Evolutionary conservation across 2,113 vertebrate genomes (phyloP).

Genomic region (Anas platyrhynchos): DNA sequence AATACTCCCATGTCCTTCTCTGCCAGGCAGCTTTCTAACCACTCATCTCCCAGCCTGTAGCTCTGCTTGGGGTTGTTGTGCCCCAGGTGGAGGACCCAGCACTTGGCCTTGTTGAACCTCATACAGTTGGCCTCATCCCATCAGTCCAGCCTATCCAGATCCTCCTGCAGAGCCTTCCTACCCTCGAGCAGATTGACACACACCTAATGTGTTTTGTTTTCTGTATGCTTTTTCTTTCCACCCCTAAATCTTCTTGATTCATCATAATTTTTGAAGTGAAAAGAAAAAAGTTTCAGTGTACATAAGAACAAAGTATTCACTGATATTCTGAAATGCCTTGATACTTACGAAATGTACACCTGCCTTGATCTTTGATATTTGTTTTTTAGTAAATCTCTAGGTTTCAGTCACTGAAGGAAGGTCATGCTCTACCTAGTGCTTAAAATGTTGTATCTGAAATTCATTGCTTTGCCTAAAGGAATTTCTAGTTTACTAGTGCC

Average conservation of each 20-base stretch:
- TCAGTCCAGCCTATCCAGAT: no score
- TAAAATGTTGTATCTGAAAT: slow-evolving; percentile 38
- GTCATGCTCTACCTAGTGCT: neutral
- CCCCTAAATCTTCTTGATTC: neutral
- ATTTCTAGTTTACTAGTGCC: neutral
- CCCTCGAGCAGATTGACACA: no score
- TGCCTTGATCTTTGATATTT: neutral
- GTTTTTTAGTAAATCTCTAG: neutral
- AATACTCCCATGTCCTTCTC: no score
- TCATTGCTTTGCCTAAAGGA: slow-evolving; percentile 17
- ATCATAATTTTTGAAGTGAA: neutral
- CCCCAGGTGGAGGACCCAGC: no score
- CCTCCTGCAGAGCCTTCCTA: no score
- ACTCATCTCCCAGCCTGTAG: no score
- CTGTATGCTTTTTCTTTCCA: neutral
- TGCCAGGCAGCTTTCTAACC: no score
- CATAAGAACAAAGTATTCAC: neutral
- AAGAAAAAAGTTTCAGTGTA: neutral
- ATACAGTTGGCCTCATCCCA: no score
- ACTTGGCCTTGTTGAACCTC: no score
- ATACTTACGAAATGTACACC: neutral
- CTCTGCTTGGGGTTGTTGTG: no score
- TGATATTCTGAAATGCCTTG: neutral
- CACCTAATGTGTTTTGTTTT: neutral
- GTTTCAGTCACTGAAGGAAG: slow-evolving; percentile 34